A percentile compares a stretch with the other conserved stretches of the same genome.
phyloP scores from a whole-genome alignment of 2,888 invertebrate genomes.

The Drosophila macrospina region DNA sequence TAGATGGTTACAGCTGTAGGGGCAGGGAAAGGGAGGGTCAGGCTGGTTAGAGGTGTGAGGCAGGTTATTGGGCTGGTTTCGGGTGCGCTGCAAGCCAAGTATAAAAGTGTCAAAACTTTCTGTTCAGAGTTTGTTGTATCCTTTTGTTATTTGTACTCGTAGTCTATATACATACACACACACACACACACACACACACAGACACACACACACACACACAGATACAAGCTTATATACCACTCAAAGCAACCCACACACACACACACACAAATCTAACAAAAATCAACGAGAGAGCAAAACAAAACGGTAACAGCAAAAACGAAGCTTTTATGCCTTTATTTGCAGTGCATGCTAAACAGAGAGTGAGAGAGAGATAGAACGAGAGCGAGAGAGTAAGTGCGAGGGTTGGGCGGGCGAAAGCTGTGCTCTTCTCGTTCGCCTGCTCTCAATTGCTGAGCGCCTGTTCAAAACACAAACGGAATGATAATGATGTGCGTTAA shows the following conservation, averaged over 20 bases:
- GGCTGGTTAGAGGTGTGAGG: conserved; percentile 23
- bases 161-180: conserved; percentile 26
- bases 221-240: conserved; percentile 40
- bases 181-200: conserved; percentile 21
- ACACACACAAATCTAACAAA: conserved; percentile 44
- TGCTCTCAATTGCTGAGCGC: conserved; percentile 66
- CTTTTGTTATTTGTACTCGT: conserved; percentile 66
- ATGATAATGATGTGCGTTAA: conserved; percentile 83
- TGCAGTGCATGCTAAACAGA: conserved; percentile 6
- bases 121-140: conserved; percentile 73
- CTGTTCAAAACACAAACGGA: conserved; percentile 82
- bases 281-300: conserved; percentile 33
- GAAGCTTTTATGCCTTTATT: conserved; percentile 57
- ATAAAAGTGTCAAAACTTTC: conserved; percentile 80
- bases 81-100: conserved; percentile 75
- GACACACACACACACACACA: conserved; percentile 18
- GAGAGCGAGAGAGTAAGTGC: conserved; percentile 2
- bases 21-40: background rate
- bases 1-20: background rate
- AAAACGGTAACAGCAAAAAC: conserved; percentile 31
- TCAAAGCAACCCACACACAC: conserved; percentile 24
- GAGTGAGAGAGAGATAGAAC: conserved; percentile 5
- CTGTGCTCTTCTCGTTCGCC: conserved; percentile 27
- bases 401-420: conserved; percentile 7
- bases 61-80: conserved; percentile 58